Percentiles rank a stretch among this genome's conserved stretches.
These are phyloP conservation scores for Cheirogaleus major DNA, from an alignment of 2,797 vertebrate species.

Conservation along the genomic window DNA sequence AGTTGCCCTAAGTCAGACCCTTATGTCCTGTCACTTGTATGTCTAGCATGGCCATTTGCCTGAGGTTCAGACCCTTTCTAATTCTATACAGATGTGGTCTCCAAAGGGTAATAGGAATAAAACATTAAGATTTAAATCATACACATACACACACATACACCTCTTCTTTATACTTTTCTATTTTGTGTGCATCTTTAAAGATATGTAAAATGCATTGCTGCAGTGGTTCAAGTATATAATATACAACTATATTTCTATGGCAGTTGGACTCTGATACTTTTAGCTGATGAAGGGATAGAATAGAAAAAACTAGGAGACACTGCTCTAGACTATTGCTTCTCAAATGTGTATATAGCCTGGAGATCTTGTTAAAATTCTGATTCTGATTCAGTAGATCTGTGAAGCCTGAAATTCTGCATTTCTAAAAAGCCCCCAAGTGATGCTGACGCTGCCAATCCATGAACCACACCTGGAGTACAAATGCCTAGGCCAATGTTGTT, in stretches of 20 bases:
- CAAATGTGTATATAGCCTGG: too few species aligned
- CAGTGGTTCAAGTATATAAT: background rate
- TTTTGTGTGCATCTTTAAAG: background rate
- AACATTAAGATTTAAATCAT: background rate
- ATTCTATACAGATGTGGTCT: background rate
- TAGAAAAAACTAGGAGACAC: background rate
- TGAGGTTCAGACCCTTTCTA: background rate
- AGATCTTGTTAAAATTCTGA: background rate
- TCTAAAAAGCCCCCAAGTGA: background rate
- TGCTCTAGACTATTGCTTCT: background rate
- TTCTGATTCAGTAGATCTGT: background rate
- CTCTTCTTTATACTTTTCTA: background rate
- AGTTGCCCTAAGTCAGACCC: background rate
- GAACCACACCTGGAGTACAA: background rate
- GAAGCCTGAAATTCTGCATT: background rate
- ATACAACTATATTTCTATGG: background rate
- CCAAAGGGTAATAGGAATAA: background rate
- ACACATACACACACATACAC: background rate
- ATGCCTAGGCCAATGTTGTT: background rate
- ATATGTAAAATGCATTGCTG: background rate
- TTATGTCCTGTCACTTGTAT: background rate
- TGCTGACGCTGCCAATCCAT: background rate
- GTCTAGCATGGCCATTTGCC: background rate
- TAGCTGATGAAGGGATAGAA: background rate
- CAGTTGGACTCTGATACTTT: background rate